These are phyloP conservation scores for Mola mola DNA, from an alignment of 2,113 vertebrate species.

Conservation along the genomic window DNA sequence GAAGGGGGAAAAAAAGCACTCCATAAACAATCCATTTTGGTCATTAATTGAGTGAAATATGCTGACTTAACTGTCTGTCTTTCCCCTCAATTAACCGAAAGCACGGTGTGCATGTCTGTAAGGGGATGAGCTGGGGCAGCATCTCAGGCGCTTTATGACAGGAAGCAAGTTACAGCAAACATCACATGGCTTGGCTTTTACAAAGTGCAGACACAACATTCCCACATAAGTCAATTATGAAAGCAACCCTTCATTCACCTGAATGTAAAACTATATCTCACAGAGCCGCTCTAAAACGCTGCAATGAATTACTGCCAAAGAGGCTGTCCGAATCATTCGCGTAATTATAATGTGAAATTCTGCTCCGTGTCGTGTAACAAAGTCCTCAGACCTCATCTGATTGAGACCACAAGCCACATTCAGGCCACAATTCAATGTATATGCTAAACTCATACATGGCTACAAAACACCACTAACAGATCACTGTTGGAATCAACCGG, in stretches of 20 bases:
- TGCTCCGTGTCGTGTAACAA: slow-evolving; percentile 15
- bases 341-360: slow-evolving; percentile 14
- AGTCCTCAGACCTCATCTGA: slow-evolving; percentile 12
- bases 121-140: slow-evolving; percentile 41
- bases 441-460: no score
- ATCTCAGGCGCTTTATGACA: slow-evolving; percentile 62
- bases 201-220: no score
- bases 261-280: no score
- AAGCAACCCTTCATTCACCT: no score
- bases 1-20: slow-evolving; percentile 40
- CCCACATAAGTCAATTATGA: no score
- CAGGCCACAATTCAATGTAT: no score
- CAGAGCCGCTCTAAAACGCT: slow-evolving; percentile 12
- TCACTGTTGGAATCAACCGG: background rate
- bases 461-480: slow-evolving; percentile 10
- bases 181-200: no score
- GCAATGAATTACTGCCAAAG: slow-evolving; percentile 15
- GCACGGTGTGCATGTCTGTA: slow-evolving; percentile 39
- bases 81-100: slow-evolving; percentile 63
- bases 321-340: no score
- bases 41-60: slow-evolving; percentile 59
- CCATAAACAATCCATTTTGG: slow-evolving; percentile 51
- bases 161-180: slow-evolving; percentile 45
- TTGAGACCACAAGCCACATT: slow-evolving; percentile 28
- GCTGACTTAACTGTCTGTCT: slow-evolving; percentile 60